Conservation (phyloP, 2,888 invertebrate genomes). For the Andrena praecox region DNA sequence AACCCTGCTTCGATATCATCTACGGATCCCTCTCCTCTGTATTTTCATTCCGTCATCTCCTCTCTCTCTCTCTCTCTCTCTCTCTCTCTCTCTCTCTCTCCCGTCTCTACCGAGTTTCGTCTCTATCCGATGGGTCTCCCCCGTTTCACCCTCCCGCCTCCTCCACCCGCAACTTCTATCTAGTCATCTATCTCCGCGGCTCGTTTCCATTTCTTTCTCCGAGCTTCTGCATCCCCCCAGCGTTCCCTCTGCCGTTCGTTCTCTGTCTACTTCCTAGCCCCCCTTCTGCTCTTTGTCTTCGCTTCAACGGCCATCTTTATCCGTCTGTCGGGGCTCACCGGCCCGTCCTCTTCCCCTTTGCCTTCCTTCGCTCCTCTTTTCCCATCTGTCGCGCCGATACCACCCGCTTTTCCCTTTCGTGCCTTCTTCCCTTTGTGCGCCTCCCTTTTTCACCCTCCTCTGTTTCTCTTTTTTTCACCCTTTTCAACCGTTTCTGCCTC, state of each 20-base stretch:
- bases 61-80: background rate
- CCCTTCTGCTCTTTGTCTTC: slow-evolving; percentile 20
- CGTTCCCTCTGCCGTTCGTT: background rate
- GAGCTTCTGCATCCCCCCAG: slow-evolving; percentile 1
- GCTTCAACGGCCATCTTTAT: slow-evolving; percentile 39
- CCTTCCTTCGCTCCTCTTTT: slow-evolving; percentile 36
- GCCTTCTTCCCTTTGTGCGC: slow-evolving; percentile 6
- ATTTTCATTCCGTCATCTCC: background rate
- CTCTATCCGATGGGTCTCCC: background rate
- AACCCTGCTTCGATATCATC: slow-evolving; percentile 63
- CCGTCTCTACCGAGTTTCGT: background rate
- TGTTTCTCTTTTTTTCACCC: background rate
- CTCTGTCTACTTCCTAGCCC: background rate
- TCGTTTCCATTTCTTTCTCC: slow-evolving; percentile 43
- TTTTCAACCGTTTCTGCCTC: background rate
- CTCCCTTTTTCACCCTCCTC: background rate
- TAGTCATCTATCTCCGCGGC: slow-evolving; percentile 29
- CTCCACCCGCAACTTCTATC: slow-evolving; percentile 10
- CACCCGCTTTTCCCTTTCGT: slow-evolving; percentile 20
- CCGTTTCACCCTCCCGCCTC: background rate
- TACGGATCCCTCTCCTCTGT: slow-evolving; percentile 23
- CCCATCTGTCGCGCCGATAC: slow-evolving; percentile 41
- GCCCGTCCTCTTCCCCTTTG: slow-evolving; percentile 19
- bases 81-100: background rate
- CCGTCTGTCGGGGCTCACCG: slow-evolving; percentile 20